Evolutionary conservation across 2,113 vertebrate genomes (phyloP), one percentile per base, ranked within the genome.

Genomic region (Dasyurus viverrinus): DNA sequence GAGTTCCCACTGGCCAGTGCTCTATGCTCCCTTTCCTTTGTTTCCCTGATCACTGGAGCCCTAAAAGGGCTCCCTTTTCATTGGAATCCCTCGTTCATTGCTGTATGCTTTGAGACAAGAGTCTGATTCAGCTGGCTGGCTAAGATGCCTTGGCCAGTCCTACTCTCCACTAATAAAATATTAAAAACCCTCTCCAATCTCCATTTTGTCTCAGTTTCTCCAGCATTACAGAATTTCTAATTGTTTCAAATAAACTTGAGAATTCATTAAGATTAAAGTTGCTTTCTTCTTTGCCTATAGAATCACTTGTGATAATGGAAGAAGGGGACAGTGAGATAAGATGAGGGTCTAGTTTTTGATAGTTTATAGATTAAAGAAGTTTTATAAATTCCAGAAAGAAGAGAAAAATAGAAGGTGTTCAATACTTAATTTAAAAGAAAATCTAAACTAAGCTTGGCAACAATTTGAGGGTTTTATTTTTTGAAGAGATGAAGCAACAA

Each of bases 371-470:
- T n/a, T n/a, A 76, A 76, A 76, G 12, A 76, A 76, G 11, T 30
- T 27, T 53, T 93, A 54, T 3, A 91, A 93, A 57, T 54, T 76
- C 16, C 60, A 76, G 14, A 36, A n/a, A 76, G 30, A 36, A 14
- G 12, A 19, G 91, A 36, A 24, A 11, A 42, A 96, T 16, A 93
- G 54, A 16, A 48, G 27, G 90, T 14, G 89, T 52, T 89, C 26
- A 60, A 76, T 92, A 26, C 0, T 53, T 84, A 95, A 92, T 0
- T 90, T 92, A 52, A 95, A 90, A 47, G 47, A 96, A 94, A 5
- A 27, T 48, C n/a, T 50, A 91, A 91, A 68, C 2, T 12, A 94
- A n/a, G 4, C 36, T 76, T 76, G 60, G 4, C 14, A 8, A n/a
- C 5, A 19, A 19, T 76, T n/a, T 76, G 30, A 23, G 19, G 54